Evolutionary conservation across 35 echinoderm and acorn worm species (phyloP).

Genomic region (Apostichopus parvimensis): DNA sequence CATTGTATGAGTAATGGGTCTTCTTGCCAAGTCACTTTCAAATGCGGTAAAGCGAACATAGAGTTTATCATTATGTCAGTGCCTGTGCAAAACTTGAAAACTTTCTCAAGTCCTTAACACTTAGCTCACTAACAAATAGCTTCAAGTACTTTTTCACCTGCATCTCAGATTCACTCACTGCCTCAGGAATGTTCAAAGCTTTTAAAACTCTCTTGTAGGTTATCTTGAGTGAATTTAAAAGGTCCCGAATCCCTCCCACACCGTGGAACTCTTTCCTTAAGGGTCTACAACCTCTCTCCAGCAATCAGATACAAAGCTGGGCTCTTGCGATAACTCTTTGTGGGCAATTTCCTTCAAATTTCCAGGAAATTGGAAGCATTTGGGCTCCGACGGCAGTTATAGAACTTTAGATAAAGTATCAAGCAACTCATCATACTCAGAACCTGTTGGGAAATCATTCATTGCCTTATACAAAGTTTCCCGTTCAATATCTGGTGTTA

Average conservation of each 20-base stretch:
- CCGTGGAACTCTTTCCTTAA: neutral
- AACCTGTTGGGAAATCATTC: neutral
- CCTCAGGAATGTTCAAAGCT: neutral
- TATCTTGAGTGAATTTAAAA: neutral
- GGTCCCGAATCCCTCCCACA: neutral
- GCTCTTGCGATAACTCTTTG: neutral
- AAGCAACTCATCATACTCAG: too few relatives aligned
- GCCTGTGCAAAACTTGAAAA: conserved; percentile 4
- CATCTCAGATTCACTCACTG: neutral
- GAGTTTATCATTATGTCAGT: conserved; percentile 8
- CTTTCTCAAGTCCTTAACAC: neutral
- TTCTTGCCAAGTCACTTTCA: neutral
- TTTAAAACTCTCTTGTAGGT: neutral
- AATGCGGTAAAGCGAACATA: neutral
- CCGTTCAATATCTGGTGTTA: too few relatives aligned
- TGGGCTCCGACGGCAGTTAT: neutral
- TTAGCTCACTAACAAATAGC: neutral
- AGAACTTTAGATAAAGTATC: too few relatives aligned
- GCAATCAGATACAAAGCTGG: neutral
- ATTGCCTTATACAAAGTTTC: too few relatives aligned
- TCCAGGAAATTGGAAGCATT: neutral
- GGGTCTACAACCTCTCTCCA: neutral
- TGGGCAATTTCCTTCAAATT: conserved; percentile 10
- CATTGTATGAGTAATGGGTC: conserved; percentile 4
- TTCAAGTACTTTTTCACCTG: conserved; percentile 1